These are phyloP conservation scores for Solen grandis DNA, from an alignment of 1,140 invertebrate species.

Conservation along the genomic window DNA sequence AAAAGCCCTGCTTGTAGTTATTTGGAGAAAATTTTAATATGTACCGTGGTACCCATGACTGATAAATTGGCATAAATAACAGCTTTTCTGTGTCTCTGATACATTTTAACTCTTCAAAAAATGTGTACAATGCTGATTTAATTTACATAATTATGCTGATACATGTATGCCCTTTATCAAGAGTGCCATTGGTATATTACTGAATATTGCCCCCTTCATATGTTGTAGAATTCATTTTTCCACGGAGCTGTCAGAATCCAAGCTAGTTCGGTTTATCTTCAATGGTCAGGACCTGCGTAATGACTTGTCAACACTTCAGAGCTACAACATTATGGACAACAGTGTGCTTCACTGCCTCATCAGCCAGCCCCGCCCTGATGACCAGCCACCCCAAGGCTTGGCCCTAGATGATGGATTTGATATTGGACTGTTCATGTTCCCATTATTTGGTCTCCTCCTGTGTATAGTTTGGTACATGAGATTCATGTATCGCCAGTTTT, in stretches of 20 bases:
- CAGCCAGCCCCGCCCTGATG: conserved; percentile 60
- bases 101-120: too few species aligned
- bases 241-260: conserved; percentile 88
- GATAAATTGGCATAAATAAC: too few species aligned
- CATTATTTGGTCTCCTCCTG: conserved; percentile 83
- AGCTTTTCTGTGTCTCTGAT: too few species aligned
- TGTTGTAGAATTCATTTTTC: conserved; percentile 89
- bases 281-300: conserved; percentile 91
- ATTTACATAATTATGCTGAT: too few species aligned
- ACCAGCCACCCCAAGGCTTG: conserved; percentile 14
- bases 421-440: conserved; percentile 78
- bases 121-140: too few species aligned
- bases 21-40: too few species aligned
- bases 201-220: too few species aligned
- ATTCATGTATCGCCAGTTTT: conserved; percentile 85
- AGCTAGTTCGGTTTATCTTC: conserved; percentile 91
- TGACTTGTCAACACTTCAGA: conserved; percentile 88
- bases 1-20: too few species aligned
- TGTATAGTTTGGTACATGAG: conserved; percentile 85
- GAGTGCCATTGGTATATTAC: too few species aligned
- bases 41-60: too few species aligned
- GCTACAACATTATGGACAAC: conserved; percentile 90
- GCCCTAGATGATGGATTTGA: conserved; percentile 61
- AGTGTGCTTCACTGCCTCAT: conserved; percentile 94
- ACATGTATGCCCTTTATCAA: too few species aligned